phyloP scores from a whole-genome alignment of 2,113 vertebrate species.

The Percopsis transmontana region DNA sequence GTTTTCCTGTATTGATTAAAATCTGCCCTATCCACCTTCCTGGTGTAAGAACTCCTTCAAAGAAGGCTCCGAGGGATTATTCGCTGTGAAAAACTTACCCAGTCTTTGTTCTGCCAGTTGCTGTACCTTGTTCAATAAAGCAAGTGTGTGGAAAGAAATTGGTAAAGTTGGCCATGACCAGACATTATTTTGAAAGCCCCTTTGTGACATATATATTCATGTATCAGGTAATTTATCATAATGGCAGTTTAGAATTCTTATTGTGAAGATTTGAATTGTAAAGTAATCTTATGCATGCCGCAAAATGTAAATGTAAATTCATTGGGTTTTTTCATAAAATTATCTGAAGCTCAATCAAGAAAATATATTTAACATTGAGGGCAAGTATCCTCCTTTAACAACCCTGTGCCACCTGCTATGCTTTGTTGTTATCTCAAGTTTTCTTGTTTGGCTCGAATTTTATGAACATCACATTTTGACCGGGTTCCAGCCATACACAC shows the following conservation, averaged over 20 bases:
- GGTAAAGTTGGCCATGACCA: slow-evolving; percentile 32
- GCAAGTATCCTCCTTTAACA: too few relatives aligned
- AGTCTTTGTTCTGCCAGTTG: slow-evolving; percentile 65
- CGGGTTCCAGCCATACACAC: too few relatives aligned
- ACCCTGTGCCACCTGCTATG: too few relatives aligned
- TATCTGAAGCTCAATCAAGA: too few relatives aligned
- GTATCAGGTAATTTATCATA: slow-evolving; percentile 38
- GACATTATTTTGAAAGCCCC: slow-evolving; percentile 8
- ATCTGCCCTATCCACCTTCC: slow-evolving; percentile 76
- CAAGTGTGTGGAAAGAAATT: slow-evolving; percentile 46
- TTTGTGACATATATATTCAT: slow-evolving; percentile 41
- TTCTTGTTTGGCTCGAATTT: too few relatives aligned
- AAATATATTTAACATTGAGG: too few relatives aligned
- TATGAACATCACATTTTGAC: too few relatives aligned
- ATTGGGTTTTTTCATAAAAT: too few relatives aligned
- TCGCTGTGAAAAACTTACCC: slow-evolving; percentile 71
- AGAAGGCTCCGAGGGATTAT: slow-evolving; percentile 74
- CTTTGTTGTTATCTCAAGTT: too few relatives aligned
- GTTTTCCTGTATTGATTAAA: slow-evolving; percentile 83
- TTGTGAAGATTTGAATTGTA: slow-evolving; percentile 21
- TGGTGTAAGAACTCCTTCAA: slow-evolving; percentile 77
- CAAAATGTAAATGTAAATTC: neutral
- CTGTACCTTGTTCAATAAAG: slow-evolving; percentile 57
- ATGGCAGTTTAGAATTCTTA: slow-evolving; percentile 14
- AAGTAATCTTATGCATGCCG: neutral